These are phyloP conservation scores for Eulemur rufifrons DNA, from an alignment of 2,113 vertebrate genomes.

Conservation along the genomic window DNA sequence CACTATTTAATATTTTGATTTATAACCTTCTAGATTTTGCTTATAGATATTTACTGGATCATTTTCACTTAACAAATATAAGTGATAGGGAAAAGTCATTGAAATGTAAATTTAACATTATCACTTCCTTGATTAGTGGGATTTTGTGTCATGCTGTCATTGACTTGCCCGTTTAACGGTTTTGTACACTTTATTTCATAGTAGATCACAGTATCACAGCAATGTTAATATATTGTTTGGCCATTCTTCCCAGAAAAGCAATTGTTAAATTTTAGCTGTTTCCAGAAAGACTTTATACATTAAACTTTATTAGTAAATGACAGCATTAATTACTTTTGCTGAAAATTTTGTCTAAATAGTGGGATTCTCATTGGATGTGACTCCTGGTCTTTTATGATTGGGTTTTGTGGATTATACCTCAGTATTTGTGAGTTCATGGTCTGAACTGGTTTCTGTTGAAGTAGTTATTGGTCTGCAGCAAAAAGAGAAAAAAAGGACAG, in stretches of 20 bases:
- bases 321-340: neutral
- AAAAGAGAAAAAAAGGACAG: neutral
- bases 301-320: conserved; percentile 19
- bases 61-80: conserved; percentile 6
- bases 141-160: neutral
- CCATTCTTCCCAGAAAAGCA: too few relatives aligned
- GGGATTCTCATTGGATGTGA: neutral
- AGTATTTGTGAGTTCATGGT: neutral
- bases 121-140: neutral
- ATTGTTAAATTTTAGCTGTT: neutral
- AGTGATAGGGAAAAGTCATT: neutral
- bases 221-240: too few relatives aligned
- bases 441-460: conserved; percentile 18
- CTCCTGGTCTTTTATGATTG: neutral
- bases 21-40: conserved; percentile 8
- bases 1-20: conserved; percentile 1
- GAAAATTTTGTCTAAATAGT: neutral
- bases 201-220: neutral
- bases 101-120: neutral
- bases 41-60: neutral
- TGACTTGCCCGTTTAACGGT: neutral
- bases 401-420: neutral
- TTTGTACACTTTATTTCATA: neutral
- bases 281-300: neutral
- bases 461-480: neutral